These are phyloP conservation scores for Drosophila kanapiae DNA, from an alignment of 1,140 invertebrate genomes.

Conservation along the genomic window DNA sequence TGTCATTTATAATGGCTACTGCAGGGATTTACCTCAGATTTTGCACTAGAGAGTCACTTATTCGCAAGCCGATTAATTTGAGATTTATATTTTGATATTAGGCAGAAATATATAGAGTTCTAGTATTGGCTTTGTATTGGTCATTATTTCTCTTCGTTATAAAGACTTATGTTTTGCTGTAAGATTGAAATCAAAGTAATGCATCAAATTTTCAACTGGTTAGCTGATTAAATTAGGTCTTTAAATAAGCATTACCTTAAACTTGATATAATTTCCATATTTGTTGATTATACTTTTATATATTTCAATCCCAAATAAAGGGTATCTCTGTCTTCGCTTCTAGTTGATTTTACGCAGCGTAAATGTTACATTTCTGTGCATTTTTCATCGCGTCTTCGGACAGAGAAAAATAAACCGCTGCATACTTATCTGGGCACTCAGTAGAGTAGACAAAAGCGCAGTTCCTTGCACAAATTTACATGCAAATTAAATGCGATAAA, in stretches of 20 bases:
- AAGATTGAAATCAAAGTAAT: too few species aligned
- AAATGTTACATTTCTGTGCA: conserved; percentile 29
- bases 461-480: conserved; percentile 50
- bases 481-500: conserved; percentile 48
- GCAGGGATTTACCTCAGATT: background rate
- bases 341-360: background rate
- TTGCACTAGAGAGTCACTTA: background rate
- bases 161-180: too few species aligned
- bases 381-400: conserved; percentile 35
- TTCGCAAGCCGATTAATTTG: background rate
- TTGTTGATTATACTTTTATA: too few species aligned
- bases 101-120: too few species aligned
- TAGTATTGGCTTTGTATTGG: too few species aligned
- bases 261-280: too few species aligned
- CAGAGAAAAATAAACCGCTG: conserved; percentile 47
- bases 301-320: background rate
- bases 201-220: too few species aligned
- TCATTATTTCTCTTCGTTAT: too few species aligned
- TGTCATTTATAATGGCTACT: conserved; percentile 57
- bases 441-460: conserved; percentile 45
- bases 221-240: too few species aligned
- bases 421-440: conserved; percentile 41
- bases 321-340: background rate
- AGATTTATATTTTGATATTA: too few species aligned
- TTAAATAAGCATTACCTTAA: too few species aligned